These are phyloP conservation scores for Eutolmus rufibarbis DNA, from an alignment of 2,888 invertebrate genomes.

Conservation along the genomic window DNA sequence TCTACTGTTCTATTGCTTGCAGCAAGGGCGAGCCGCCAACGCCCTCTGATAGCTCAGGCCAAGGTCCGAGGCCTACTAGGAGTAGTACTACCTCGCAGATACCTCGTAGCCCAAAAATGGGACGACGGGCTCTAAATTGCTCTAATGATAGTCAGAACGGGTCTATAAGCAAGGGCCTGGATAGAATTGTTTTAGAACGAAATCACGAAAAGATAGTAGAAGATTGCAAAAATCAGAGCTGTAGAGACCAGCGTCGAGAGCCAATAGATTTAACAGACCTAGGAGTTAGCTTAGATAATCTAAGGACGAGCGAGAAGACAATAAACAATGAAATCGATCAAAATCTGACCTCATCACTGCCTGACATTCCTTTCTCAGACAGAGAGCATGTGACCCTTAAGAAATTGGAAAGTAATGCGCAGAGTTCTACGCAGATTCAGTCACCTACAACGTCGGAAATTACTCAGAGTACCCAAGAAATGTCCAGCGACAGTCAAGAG, in stretches of 20 bases:
- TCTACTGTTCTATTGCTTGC: constrained; percentile 94
- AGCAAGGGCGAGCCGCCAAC: constrained; percentile 90
- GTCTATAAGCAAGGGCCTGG: constrained; percentile 55
- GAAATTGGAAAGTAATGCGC: constrained; percentile 52
- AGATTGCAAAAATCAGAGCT: constrained; percentile 52
- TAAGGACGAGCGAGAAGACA: constrained; percentile 63
- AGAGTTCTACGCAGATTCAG: constrained; percentile 51
- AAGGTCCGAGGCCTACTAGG: constrained; percentile 67
- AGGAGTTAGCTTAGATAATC: constrained; percentile 66
- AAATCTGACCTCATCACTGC: constrained; percentile 68
- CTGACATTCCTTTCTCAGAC: constrained; percentile 64
- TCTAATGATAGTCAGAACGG: constrained; percentile 49
- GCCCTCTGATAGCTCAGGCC: constrained; percentile 82
- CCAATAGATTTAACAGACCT: constrained; percentile 69
- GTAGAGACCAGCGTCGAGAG: constrained; percentile 68
- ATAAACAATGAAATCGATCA: constrained; percentile 53
- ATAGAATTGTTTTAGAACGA: constrained; percentile 54
- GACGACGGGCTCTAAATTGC: constrained; percentile 64
- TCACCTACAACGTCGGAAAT: constrained; percentile 59
- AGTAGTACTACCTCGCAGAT: constrained; percentile 63
- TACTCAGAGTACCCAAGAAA: constrained; percentile 61
- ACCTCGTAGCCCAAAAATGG: constrained; percentile 67
- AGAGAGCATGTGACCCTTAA: constrained; percentile 58
- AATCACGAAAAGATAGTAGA: constrained; percentile 56
- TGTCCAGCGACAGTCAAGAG: constrained; percentile 50